Percentiles rank a stretch among this genome's conserved stretches.
phyloP scores from a whole-genome alignment of 1,140 invertebrate genomes.

The Atta cephalotes region DNA sequence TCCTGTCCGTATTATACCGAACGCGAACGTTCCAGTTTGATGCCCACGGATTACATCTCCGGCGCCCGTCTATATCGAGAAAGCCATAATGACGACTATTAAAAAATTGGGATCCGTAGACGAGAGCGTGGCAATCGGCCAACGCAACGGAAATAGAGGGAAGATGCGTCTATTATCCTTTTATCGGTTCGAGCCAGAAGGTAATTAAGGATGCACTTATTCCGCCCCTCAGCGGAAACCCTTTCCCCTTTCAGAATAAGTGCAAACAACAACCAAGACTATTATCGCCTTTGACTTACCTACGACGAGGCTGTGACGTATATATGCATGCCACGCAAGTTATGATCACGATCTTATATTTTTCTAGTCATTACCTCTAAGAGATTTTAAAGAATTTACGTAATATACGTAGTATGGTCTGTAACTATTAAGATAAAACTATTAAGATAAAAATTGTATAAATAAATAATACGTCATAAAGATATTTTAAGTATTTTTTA shows the following conservation, averaged over 20 bases:
- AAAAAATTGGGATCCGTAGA: conserved; percentile 61
- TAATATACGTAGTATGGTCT: neutral
- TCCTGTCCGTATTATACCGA: conserved; percentile 54
- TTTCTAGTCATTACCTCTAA: neutral
- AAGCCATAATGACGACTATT: conserved; percentile 55
- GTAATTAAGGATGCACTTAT: conserved; percentile 73
- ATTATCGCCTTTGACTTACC: conserved; percentile 31
- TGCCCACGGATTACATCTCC: conserved; percentile 57
- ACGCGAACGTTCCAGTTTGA: conserved; percentile 57
- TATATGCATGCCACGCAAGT: neutral
- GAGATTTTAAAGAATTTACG: neutral
- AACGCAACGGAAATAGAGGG: conserved; percentile 62
- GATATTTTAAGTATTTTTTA: no score
- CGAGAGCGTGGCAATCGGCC: conserved; percentile 33
- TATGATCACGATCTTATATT: neutral
- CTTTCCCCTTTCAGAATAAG: conserved; percentile 64
- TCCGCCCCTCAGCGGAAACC: conserved; percentile 66
- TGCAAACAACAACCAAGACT: conserved; percentile 56
- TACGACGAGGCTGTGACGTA: neutral
- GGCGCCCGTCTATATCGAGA: conserved; percentile 34
- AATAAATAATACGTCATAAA: no score
- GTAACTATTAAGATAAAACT: no score
- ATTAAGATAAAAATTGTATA: no score
- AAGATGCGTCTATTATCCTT: conserved; percentile 67
- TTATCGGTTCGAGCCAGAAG: conserved; percentile 60